phyloP scores from a whole-genome alignment of 2,888 invertebrate species.

The Lithophane semibrunnea region DNA sequence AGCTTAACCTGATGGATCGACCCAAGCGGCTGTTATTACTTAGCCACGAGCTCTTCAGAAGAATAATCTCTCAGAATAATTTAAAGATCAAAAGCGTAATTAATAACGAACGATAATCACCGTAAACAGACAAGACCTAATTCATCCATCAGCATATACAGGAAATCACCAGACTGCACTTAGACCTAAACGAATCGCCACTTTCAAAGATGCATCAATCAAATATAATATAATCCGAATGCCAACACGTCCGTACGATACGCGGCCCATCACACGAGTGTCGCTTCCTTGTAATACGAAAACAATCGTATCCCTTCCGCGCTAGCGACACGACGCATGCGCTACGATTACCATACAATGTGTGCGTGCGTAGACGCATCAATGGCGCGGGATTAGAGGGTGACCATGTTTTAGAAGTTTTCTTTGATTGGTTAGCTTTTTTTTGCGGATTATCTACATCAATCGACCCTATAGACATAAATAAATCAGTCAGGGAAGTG shows the following conservation, averaged over 20 bases:
- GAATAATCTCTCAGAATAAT: neutral
- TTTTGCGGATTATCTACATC: neutral
- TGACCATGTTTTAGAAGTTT: constrained; percentile 45
- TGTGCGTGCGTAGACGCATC: constrained; percentile 82
- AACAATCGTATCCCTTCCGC: constrained; percentile 74
- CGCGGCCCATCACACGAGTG: constrained; percentile 60
- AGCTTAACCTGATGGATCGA: too few species aligned
- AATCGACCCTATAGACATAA: neutral
- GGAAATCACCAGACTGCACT: constrained; percentile 5
- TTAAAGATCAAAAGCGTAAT: neutral
- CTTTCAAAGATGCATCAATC: constrained; percentile 51
- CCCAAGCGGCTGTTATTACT: too few species aligned
- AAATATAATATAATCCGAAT: constrained; percentile 50
- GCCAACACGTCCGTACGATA: constrained; percentile 49
- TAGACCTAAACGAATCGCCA: constrained; percentile 40
- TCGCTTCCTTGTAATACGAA: constrained; percentile 68
- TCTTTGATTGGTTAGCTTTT: neutral
- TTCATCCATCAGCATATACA: constrained; percentile 11
- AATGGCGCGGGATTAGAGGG: constrained; percentile 69
- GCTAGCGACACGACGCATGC: constrained; percentile 69
- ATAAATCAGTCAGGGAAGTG: neutral
- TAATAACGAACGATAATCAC: neutral
- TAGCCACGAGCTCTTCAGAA: too few species aligned
- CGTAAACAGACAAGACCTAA: neutral
- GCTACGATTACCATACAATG: constrained; percentile 88